Evolutionary conservation across 2,888 invertebrate genomes (phyloP), one percentile per base, ranked within the genome.

Genomic region (Cerastoderma edule): DNA sequence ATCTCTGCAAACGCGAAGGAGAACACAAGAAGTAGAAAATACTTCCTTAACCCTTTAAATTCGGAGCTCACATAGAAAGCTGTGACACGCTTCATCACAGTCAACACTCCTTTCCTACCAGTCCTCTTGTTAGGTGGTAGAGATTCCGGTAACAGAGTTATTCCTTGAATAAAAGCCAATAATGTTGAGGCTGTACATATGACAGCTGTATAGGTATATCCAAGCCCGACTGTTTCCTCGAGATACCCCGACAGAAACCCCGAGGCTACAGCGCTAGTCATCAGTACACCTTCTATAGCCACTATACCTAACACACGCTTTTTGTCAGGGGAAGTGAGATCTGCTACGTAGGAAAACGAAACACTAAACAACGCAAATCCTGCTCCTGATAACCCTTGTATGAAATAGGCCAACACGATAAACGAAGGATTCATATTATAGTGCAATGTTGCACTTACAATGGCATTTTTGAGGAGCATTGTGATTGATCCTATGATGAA

Each of bases 311-410:
- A 27, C 1, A 75, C 72, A n/a, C 80, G 60, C 2, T 74, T 44
- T 19, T 80, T 65, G n/a, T 67, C 35, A 1, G 33, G 46, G 0
- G 46, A 53, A 16, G 77, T 74, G 1, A 75, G 54, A 53, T 81
- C 80, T 6, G 80, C 80, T 24, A 75, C 39, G 64, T 69, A 78
- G 1, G 80, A 74, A 70, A 68, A 75, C n/a, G 56, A 53, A 28
- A 67, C 48, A 24, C 63, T 56, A 2, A 53, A 46, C 5, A 75
- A 30, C 0, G 69, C 57, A 65, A 56, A 67, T 10, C 27, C 46
- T 33, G 66, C 50, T 5, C 77, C 77, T 6, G 57, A 39, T 19
- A 72, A 2, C 19, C 75, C 80, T 4, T 75, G 68, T 13, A 75
- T 33, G 1, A 44, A 48, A 44, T 67, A 57, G 8, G 57, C 32